Percentiles rank a stretch among this genome's conserved stretches.
phyloP scores from a whole-genome alignment of 2,888 invertebrate species.

The Zonitis immaculata region DNA sequence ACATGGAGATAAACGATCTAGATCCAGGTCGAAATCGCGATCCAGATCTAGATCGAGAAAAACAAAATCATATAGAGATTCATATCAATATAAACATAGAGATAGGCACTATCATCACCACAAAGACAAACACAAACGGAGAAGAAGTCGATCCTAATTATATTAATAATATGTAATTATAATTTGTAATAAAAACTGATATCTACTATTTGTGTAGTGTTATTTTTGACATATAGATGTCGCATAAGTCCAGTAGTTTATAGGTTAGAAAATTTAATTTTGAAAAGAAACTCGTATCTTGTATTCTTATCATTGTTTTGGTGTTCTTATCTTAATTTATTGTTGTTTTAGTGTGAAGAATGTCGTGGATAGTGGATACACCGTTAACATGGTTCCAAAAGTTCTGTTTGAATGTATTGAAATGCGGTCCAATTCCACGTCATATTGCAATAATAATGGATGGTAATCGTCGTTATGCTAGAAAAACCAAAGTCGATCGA shows the following conservation, averaged over 20 bases:
- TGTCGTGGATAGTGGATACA: slow-evolving; percentile 77
- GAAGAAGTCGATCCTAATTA: background rate
- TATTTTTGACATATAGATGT: too few species aligned
- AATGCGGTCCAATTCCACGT: slow-evolving; percentile 76
- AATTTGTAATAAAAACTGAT: too few species aligned
- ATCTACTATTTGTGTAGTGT: too few species aligned
- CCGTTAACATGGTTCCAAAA: slow-evolving; percentile 71
- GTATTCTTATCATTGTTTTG: too few species aligned
- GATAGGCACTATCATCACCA: background rate
- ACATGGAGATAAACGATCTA: background rate
- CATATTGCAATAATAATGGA: slow-evolving; percentile 99
- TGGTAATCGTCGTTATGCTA: slow-evolving; percentile 92
- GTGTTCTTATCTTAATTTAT: too few species aligned
- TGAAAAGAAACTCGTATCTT: too few species aligned
- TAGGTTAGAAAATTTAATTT: too few species aligned
- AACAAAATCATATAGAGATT: background rate
- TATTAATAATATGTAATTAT: too few species aligned
- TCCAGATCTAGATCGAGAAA: background rate
- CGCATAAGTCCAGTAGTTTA: too few species aligned
- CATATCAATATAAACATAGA: background rate
- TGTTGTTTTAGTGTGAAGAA: slow-evolving; percentile 33
- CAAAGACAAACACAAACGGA: background rate
- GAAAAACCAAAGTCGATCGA: slow-evolving; percentile 68
- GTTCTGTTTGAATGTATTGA: slow-evolving; percentile 68
- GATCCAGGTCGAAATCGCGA: background rate